Conservation (phyloP, 2,797 vertebrate species). For the Paguma larvata region DNA sequence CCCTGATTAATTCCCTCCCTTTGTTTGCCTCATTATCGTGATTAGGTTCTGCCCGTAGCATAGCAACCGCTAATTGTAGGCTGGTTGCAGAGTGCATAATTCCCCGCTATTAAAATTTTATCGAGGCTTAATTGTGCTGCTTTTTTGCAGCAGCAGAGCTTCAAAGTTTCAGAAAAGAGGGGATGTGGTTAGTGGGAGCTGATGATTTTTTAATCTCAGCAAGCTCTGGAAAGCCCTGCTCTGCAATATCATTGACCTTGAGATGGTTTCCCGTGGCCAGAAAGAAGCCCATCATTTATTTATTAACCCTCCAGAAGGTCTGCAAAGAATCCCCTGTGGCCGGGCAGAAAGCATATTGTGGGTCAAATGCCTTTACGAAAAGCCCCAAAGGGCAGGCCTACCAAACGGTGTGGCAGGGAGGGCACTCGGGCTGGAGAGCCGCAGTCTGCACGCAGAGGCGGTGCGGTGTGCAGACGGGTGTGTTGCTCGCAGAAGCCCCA, state of each 20-base stretch:
- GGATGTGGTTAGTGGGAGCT: constrained; percentile 74
- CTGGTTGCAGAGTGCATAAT: constrained; percentile 83
- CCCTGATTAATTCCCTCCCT: constrained; percentile 84
- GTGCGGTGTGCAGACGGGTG: background rate
- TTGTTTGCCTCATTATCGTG: constrained; percentile 79
- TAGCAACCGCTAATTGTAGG: constrained; percentile 86
- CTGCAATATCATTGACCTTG: constrained; percentile 70
- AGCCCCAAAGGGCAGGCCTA: constrained; percentile 49
- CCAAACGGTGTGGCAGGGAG: background rate
- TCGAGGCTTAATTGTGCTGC: constrained; percentile 75
- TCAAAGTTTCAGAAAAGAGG: constrained; percentile 74
- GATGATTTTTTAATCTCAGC: constrained; percentile 71
- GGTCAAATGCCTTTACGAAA: constrained; percentile 78
- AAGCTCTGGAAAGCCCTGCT: constrained; percentile 23
- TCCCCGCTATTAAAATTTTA: constrained; percentile 85
- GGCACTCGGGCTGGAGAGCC: background rate
- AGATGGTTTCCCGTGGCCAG: constrained; percentile 75
- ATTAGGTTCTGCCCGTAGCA: constrained; percentile 84
- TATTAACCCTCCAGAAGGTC: constrained; percentile 80
- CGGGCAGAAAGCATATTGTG: constrained; percentile 66
- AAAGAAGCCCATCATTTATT: constrained; percentile 83
- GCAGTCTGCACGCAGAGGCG: background rate
- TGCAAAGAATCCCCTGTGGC: constrained; percentile 71
- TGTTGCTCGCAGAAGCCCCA: background rate
- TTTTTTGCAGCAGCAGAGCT: constrained; percentile 76